Evolutionary conservation across 2,888 invertebrate species (phyloP), one percentile per base, ranked within the genome.

Genomic region (Dasypolia templi): DNA sequence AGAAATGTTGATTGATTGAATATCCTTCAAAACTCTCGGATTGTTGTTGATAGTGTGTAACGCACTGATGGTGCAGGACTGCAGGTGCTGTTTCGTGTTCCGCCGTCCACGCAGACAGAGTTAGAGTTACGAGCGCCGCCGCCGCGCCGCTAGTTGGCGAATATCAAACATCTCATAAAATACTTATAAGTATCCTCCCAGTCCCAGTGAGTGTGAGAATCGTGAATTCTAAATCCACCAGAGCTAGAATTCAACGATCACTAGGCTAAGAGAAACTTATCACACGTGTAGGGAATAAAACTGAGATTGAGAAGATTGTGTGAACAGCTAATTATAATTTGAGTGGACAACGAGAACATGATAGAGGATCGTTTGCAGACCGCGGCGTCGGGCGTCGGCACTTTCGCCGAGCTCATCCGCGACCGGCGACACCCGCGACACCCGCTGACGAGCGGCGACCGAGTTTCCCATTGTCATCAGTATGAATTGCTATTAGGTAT

Each of bases 321-420:
- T 53, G 17, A 35, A 35, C 26, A n/a, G 64, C 32, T 79, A 83
- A 74, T 79, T 80, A 62, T 72, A 70, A 75, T 77, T 77, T 51
- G 26, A 74, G 74, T 69, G 55, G 73, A 65, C 77, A 74, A 62
- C 75, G 75, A 75, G 64, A 75, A 75, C 78, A 75, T 82, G 76
- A 53, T 62, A 12, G 63, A 59, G 63, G 67, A 67, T 53, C 46
- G 63, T 44, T 66, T 17, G 62, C 35, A 63, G 58, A 51, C 55
- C 59, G 66, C 66, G 51, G 49, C 19, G 61, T 29, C 59, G 67
- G 51, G 49, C 19, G 61, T 29, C 59, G 67, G 35, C 75, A 85
- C 85, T 85, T 79, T 82, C 82, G 73, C 81, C 69, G 26, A 49
- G 22, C 42, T n/a, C 35, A 19, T 22, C 53, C 72, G 67, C 35